phyloP scores from a whole-genome alignment of 2,113 vertebrate species.

The Dunckerocampus dactyliophorus region DNA sequence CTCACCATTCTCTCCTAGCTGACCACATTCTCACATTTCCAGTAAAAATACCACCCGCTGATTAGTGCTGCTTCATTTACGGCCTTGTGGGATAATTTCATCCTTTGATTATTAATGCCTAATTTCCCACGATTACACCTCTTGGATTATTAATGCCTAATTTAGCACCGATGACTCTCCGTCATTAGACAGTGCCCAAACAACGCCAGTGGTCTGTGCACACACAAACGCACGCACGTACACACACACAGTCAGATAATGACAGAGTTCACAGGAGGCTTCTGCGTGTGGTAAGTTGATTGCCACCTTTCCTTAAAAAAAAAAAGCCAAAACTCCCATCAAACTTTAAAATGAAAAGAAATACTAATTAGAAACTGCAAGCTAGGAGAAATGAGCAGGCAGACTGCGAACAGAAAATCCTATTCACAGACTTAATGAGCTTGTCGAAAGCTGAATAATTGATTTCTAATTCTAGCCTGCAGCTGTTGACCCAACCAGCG shows the following conservation, averaged over 20 bases:
- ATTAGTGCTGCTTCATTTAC: slow-evolving; percentile 70
- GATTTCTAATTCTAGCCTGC: slow-evolving; percentile 76
- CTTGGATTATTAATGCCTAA: slow-evolving; percentile 75
- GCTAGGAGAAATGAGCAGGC: slow-evolving; percentile 69
- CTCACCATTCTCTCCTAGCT: slow-evolving; percentile 22
- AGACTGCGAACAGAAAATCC: slow-evolving; percentile 69
- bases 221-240: slow-evolving; percentile 25
- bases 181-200: slow-evolving; percentile 63
- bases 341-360: slow-evolving; percentile 69
- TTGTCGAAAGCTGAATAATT: slow-evolving; percentile 77
- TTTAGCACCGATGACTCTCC: slow-evolving; percentile 66
- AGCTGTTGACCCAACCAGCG: slow-evolving; percentile 70
- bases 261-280: slow-evolving; percentile 49
- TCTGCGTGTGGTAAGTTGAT: slow-evolving; percentile 50
- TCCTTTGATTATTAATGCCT: slow-evolving; percentile 75
- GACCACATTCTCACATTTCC: slow-evolving; percentile 43
- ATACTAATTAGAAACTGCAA: slow-evolving; percentile 72
- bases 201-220: slow-evolving; percentile 58
- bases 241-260: slow-evolving; percentile 54
- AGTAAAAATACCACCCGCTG: slow-evolving; percentile 25
- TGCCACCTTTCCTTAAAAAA: slow-evolving; percentile 34
- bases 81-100: slow-evolving; percentile 62
- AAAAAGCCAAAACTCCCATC: slow-evolving; percentile 60
- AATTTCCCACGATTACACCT: slow-evolving; percentile 75
- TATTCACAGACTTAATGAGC: slow-evolving; percentile 74